These are phyloP conservation scores for Psylliodes chrysocephalus DNA, from an alignment of 2,888 invertebrate genomes.

Conservation along the genomic window DNA sequence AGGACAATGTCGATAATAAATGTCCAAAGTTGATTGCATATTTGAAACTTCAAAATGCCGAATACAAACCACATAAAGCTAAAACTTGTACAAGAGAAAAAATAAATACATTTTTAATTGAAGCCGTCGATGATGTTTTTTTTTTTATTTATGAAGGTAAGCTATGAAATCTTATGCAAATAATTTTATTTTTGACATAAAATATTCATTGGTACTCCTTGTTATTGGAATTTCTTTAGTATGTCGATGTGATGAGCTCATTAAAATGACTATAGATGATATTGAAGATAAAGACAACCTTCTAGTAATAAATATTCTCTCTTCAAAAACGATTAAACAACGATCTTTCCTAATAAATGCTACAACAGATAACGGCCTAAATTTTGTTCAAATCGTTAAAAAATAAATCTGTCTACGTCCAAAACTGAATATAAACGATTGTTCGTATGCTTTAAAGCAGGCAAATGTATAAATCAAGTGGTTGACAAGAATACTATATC, in stretches of 20 bases:
- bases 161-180: neutral
- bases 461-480: no score
- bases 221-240: neutral
- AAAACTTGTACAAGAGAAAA: conserved; percentile 15
- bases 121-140: conserved; percentile 16
- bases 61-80: conserved; percentile 16
- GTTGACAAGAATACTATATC: no score
- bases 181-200: no score
- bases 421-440: no score
- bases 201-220: conserved; percentile 5
- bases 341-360: neutral
- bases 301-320: neutral
- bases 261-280: neutral
- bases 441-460: no score
- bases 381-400: no score
- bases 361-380: no score
- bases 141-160: conserved; percentile 21
- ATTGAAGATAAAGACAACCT: conserved; percentile 5
- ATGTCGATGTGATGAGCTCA: neutral
- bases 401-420: no score
- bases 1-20: no score
- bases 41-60: conserved; percentile 1
- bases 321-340: conserved; percentile 1
- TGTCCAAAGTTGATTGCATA: no score
- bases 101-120: conserved; percentile 19